Conservation (phyloP, 2,888 invertebrate genomes). For the Pelosia muscerda region DNA sequence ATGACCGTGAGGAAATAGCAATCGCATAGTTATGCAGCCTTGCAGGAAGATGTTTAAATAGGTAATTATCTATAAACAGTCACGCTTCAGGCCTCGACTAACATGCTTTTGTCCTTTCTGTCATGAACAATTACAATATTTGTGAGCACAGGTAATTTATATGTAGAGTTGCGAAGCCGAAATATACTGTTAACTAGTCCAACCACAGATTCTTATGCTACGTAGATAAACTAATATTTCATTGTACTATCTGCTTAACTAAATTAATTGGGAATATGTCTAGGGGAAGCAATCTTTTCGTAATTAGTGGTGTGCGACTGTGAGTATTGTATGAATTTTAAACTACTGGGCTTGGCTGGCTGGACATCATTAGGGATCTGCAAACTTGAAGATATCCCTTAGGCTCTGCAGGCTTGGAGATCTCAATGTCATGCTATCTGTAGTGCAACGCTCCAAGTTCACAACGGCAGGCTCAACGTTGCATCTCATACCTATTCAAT, state of each 20-base stretch:
- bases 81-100: constrained; percentile 2
- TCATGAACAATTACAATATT: neutral
- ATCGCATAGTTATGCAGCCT: constrained; percentile 1
- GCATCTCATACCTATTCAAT: neutral
- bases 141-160: neutral
- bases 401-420: no score
- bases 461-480: no score
- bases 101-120: neutral
- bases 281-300: neutral
- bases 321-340: no score
- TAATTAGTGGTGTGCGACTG: no score
- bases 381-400: no score
- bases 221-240: no score
- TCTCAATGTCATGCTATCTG: no score
- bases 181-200: neutral
- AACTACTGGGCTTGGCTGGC: no score
- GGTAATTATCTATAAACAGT: constrained; percentile 4
- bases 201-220: neutral
- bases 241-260: no score
- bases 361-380: no score
- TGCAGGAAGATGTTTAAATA: constrained; percentile 1
- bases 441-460: no score
- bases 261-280: neutral
- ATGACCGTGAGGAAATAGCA: neutral
- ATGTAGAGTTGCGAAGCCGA: no score